phyloP scores from a whole-genome alignment of 2,888 invertebrate species.

The Drosophila mercatorum region DNA sequence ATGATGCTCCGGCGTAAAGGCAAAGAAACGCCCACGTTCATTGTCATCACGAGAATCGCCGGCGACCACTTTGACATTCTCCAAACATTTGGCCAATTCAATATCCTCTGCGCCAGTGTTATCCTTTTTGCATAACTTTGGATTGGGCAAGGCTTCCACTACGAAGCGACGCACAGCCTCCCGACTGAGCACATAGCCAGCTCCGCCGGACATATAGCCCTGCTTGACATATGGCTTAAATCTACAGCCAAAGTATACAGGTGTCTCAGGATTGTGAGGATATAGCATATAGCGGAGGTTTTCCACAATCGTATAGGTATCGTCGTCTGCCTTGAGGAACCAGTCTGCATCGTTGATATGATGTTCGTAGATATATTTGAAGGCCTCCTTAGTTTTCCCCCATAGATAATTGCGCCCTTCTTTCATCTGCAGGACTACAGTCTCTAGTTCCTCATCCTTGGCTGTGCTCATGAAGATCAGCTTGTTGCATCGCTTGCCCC shows the following conservation, averaged over 20 bases:
- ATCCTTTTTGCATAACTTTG: constrained; percentile 84
- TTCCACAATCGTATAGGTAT: constrained; percentile 25
- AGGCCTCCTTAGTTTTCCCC: constrained; percentile 27
- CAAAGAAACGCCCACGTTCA: constrained; percentile 95
- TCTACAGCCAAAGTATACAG: constrained; percentile 20
- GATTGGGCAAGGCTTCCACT: constrained; percentile 85
- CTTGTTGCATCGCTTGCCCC: constrained; percentile 32
- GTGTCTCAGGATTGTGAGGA: constrained; percentile 19
- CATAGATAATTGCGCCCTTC: constrained; percentile 15
- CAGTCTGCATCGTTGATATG: constrained; percentile 28
- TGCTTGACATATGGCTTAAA: constrained; percentile 23
- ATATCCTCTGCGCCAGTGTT: constrained; percentile 70
- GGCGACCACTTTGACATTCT: constrained; percentile 92
- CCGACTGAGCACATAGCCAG: constrained; percentile 25
- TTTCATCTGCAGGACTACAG: background rate
- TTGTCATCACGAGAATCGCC: constrained; percentile 94
- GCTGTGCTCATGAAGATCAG: constrained; percentile 29
- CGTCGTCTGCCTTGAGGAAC: constrained; percentile 29
- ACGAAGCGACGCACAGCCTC: constrained; percentile 29
- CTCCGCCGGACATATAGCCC: constrained; percentile 32
- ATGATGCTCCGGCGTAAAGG: constrained; percentile 90
- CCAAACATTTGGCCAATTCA: constrained; percentile 89
- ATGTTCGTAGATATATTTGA: constrained; percentile 23
- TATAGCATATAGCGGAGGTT: constrained; percentile 27
- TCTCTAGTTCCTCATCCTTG: constrained; percentile 10